These are phyloP conservation scores for Seira ritae DNA, from an alignment of 2,888 invertebrate species.

Conservation along the genomic window DNA sequence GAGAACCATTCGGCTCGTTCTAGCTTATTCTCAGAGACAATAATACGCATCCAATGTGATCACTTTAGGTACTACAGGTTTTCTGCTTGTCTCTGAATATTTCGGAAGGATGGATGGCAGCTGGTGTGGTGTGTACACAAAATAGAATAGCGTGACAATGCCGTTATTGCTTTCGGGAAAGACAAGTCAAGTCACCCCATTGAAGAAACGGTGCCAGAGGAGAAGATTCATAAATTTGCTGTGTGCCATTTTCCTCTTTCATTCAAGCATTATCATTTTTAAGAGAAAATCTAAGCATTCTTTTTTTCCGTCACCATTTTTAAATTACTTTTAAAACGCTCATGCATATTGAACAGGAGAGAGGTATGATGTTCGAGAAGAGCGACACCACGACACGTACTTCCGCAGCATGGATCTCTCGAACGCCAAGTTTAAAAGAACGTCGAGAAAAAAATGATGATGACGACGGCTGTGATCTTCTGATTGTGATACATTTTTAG, in stretches of 20 bases:
- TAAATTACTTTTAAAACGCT: constrained; percentile 18
- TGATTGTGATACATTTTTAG: constrained; percentile 12
- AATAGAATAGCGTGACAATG: background rate
- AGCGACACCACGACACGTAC: background rate
- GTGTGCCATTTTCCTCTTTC: background rate
- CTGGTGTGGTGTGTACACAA: background rate
- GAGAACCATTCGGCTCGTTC: background rate
- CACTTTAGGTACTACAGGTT: background rate
- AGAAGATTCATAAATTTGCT: too few relatives aligned
- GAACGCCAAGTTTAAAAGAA: too few relatives aligned
- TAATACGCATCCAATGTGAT: background rate
- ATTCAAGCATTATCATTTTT: background rate
- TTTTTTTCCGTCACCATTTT: background rate
- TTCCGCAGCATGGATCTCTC: background rate
- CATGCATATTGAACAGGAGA: constrained; percentile 10
- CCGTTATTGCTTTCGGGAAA: constrained; percentile 1
- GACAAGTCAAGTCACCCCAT: background rate
- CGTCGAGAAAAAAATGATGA: constrained; percentile 3
- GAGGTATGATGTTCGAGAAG: background rate
- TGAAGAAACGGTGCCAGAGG: too few relatives aligned
- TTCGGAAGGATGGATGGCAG: constrained; percentile 12
- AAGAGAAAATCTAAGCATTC: background rate
- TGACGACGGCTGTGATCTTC: constrained; percentile 12
- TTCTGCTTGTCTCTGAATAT: constrained; percentile 2
- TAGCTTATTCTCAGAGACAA: background rate